Percentiles rank a stretch among this genome's conserved stretches.
Conservation (phyloP, 2,797 vertebrate genomes). For the Chromobotia macracanthus region DNA sequence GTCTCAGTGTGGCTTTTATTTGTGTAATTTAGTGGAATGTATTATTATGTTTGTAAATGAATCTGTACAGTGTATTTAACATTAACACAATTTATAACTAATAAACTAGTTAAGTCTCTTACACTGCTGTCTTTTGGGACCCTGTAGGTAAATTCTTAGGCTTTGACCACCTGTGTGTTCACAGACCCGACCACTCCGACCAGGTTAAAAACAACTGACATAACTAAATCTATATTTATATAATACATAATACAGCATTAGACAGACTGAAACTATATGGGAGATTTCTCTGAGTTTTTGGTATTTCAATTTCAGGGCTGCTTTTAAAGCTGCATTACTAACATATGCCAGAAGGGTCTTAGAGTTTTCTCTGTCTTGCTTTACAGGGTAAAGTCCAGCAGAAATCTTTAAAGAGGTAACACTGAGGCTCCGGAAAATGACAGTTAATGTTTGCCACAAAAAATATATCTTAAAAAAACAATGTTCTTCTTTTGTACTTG, state of each 20-base stretch:
- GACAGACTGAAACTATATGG: conserved; percentile 3
- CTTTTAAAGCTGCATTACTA: conserved; percentile 1
- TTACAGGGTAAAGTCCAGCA: conserved; percentile 1
- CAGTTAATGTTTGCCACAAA: conserved; percentile 13
- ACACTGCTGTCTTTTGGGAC: conserved; percentile 32
- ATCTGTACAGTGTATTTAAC: conserved; percentile 13
- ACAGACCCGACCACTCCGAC: conserved; percentile 25
- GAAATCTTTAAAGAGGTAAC: conserved; percentile 28
- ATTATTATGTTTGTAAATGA: conserved; percentile 20
- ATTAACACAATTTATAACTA: neutral
- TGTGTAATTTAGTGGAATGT: conserved; percentile 2
- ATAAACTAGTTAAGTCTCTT: conserved; percentile 32
- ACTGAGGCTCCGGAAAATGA: conserved; percentile 21
- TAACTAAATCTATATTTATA: conserved; percentile 30
- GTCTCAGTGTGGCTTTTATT: conserved; percentile 31
- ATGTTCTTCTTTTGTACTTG: neutral
- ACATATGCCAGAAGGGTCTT: conserved; percentile 20
- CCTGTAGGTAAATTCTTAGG: conserved; percentile 43
- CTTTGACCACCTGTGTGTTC: conserved; percentile 63
- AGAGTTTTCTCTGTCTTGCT: neutral
- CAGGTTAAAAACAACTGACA: conserved; percentile 27
- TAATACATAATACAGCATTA: conserved; percentile 20
- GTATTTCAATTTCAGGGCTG: conserved; percentile 37
- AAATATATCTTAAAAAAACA: neutral
- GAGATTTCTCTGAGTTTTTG: conserved; percentile 29